These are phyloP conservation scores for Ceuthmochares aereus DNA, from an alignment of 2,113 vertebrate species.

Conservation along the genomic window DNA sequence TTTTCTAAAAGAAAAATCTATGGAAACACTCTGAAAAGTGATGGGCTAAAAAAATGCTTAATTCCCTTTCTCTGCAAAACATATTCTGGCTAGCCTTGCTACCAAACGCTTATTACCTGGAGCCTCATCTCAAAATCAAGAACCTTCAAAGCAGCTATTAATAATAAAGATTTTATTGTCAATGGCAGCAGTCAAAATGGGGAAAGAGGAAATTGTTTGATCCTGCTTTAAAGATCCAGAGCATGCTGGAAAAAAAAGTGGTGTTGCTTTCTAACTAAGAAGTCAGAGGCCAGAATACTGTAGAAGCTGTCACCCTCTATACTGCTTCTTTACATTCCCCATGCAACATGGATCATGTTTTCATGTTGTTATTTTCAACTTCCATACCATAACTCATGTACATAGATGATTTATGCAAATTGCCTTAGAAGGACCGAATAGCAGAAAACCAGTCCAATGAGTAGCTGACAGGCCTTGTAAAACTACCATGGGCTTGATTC, in stretches of 20 bases:
- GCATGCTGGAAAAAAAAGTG: not conserved
- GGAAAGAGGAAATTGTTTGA: not conserved
- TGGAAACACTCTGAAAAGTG: not conserved
- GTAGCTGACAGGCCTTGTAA: not conserved
- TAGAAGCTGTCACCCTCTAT: not conserved
- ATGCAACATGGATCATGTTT: not conserved
- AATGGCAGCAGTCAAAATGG: not conserved
- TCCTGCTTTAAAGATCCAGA: not conserved
- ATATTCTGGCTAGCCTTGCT: not conserved
- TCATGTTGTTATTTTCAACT: not conserved
- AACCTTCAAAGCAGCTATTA: not conserved
- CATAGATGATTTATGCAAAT: not conserved
- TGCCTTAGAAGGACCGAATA: not conserved
- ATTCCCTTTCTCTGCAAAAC: not conserved
- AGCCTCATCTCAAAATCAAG: not conserved
- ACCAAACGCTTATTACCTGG: not conserved
- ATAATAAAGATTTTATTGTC: not conserved
- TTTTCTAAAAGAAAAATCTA: not conserved
- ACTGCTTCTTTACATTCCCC: not conserved
- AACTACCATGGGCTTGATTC: not conserved
- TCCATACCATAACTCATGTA: not conserved
- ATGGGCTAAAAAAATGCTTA: conserved; percentile 7
- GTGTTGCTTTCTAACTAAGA: not conserved
- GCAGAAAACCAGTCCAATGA: not conserved
- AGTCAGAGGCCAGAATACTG: not conserved